Conservation (phyloP, 2,113 vertebrate species). For the Nesogale talazaci region DNA sequence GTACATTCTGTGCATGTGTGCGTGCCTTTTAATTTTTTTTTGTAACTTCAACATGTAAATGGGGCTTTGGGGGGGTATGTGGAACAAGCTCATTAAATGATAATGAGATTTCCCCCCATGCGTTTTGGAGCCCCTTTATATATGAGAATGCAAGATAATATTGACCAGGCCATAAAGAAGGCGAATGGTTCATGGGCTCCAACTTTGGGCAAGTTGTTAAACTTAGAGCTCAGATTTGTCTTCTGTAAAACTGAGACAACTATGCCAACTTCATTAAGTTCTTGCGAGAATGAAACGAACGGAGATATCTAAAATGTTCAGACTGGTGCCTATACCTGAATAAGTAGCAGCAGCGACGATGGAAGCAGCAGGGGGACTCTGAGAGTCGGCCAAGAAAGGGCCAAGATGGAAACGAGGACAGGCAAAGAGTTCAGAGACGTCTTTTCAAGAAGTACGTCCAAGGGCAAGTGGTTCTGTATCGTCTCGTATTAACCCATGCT, state of each 20-base stretch:
- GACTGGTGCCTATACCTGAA: neutral
- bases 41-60: too few relatives aligned
- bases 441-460: neutral
- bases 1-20: constrained; percentile 70
- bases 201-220: constrained; percentile 20
- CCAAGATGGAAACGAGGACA: constrained; percentile 1
- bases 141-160: neutral
- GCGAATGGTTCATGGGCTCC: neutral
- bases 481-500: neutral
- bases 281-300: neutral
- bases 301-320: neutral
- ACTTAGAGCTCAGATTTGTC: neutral
- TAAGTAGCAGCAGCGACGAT: neutral
- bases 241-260: constrained; percentile 1
- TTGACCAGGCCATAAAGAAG: neutral
- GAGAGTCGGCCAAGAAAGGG: neutral
- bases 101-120: too few relatives aligned
- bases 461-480: neutral
- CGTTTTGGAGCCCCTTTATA: neutral
- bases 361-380: neutral
- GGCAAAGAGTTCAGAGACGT: neutral
- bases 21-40: too few relatives aligned
- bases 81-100: too few relatives aligned
- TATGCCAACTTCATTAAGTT: neutral
- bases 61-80: too few relatives aligned